These are phyloP conservation scores for Laodelphax striatellus DNA, from an alignment of 1,140 invertebrate genomes.

Conservation along the genomic window DNA sequence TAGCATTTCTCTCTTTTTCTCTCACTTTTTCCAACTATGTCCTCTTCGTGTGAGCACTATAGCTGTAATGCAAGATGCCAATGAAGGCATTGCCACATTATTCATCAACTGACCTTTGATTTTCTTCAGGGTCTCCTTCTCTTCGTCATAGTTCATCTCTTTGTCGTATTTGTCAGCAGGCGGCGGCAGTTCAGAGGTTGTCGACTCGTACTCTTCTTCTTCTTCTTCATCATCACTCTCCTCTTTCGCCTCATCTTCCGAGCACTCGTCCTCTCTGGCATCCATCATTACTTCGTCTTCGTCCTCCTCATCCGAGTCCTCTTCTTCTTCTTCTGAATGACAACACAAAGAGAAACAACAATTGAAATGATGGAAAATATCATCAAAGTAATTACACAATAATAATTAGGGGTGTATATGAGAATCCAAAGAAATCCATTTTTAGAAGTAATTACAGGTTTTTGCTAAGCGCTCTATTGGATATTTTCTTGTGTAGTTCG, in stretches of 20 bases:
- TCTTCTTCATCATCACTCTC: conserved; percentile 24
- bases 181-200: conserved; percentile 28
- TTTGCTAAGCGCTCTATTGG: too few species aligned
- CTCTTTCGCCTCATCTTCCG: conserved; percentile 16
- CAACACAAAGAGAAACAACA: conserved; percentile 1
- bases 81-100: too few species aligned
- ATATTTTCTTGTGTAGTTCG: too few species aligned
- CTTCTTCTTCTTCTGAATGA: conserved; percentile 8
- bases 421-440: too few species aligned
- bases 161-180: conserved; percentile 29
- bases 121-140: conserved; percentile 56
- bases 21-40: too few species aligned
- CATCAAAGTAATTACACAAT: too few species aligned
- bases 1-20: too few species aligned
- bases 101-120: conserved; percentile 39
- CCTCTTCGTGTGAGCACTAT: too few species aligned
- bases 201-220: conserved; percentile 32
- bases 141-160: conserved; percentile 61
- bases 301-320: conserved; percentile 21
- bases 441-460: too few species aligned
- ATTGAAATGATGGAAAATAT: too few species aligned
- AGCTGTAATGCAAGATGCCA: too few species aligned
- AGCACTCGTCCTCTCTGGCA: conserved; percentile 20
- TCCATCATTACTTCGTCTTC: conserved; percentile 26
- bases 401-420: too few species aligned